Base-by-base conservation (phyloP, 2,113 vertebrate genomes). In the Hydropotes inermis region DNA sequence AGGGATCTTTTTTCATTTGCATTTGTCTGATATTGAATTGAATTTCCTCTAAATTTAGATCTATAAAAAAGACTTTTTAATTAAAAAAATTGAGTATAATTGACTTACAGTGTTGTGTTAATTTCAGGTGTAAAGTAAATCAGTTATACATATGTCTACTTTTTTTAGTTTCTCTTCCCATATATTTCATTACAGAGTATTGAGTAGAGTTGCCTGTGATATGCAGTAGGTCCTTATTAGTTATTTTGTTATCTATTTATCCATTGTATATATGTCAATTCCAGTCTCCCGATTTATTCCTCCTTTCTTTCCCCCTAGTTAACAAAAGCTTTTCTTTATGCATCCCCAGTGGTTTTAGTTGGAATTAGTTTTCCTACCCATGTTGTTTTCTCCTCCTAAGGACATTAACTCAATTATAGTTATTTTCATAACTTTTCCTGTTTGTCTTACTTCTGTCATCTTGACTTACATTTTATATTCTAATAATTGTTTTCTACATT, bases 381-480 rank as follows among this genome's bases (percentile, higher is more conserved):
- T 43, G 16, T 60, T 6, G 7, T 27, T 89, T 87, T 50, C 16
- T 79, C 23, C 84, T 93, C n/a, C 36, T 76, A 76, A 57, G 30
- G 43, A 47, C 78, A 90, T 47, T 55, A 81, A 85, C 1, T 1
- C 23, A 43, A 12, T 87, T 78, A 52, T 1, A 92, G 36, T n/a
- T 91, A 64, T 83, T 70, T 50, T 81, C 36, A 27, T 43, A 94
- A 83, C 61, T 87, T 28, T 28, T 39, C 91, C 64, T 78, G 11
- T 97, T 87, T 76, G 50, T 79, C 16, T 83, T n/a, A 57, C 13
- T 43, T 12, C 12, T 45, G 61, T 81, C 87, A 70, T 87, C 85
- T 90, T 95, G 47, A 95, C 50, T 92, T 95, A 27, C 52, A 86
- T 95, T 57, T 36, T 81, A 54, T 61, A 70, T 67, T 94, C 36